phyloP scores from a whole-genome alignment of 2,797 vertebrate species.

The Ibycter americanus region DNA sequence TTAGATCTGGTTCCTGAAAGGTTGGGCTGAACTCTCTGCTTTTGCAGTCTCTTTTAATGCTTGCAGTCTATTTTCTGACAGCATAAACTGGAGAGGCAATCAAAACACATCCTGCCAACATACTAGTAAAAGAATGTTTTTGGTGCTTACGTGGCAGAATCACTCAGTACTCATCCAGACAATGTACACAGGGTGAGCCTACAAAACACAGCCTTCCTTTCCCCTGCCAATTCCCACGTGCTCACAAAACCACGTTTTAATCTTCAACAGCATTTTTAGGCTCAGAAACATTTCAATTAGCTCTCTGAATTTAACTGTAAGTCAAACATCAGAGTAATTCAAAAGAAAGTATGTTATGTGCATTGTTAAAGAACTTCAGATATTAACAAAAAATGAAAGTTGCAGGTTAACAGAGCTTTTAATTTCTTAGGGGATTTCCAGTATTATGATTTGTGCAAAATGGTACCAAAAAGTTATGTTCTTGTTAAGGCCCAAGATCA shows the following conservation, averaged over 20 bases:
- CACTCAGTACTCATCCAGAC: not conserved
- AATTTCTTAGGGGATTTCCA: not conserved
- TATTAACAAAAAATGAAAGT: rapidly evolving
- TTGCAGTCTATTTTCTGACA: not conserved
- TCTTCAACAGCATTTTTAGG: not conserved
- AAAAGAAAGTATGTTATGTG: not conserved
- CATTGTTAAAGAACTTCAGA: not conserved
- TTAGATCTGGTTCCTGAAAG: not conserved
- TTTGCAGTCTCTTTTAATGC: not conserved
- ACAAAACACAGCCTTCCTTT: not conserved
- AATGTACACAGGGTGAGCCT: not conserved
- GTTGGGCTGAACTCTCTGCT: not conserved
- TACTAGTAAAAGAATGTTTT: not conserved
- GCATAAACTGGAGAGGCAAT: not conserved
- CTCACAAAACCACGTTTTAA: not conserved
- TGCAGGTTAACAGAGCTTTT: not conserved
- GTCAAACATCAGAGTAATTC: not conserved
- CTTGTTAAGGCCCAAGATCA: not conserved
- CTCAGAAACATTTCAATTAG: not conserved
- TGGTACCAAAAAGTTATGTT: not conserved
- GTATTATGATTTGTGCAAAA: not conserved
- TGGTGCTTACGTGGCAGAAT: not conserved
- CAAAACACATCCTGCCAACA: not conserved
- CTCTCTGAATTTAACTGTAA: not conserved
- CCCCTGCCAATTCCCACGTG: rapidly evolving